phyloP scores from a whole-genome alignment of 2,797 vertebrate species.

The Brachymystax lenok region DNA sequence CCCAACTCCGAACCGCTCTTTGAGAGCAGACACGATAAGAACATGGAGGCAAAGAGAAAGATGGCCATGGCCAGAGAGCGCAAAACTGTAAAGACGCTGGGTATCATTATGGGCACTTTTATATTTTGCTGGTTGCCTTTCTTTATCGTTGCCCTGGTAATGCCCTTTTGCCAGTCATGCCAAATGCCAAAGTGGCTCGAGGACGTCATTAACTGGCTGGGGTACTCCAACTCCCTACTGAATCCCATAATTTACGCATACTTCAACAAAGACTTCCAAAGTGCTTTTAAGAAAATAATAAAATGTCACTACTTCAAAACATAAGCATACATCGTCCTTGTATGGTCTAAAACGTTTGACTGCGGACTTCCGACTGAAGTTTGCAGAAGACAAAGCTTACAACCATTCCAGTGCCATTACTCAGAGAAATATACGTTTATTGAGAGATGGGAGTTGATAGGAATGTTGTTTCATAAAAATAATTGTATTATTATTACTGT shows the following conservation, averaged over 20 bases:
- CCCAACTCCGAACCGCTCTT: constrained; percentile 70
- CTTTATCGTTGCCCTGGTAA: constrained; percentile 92
- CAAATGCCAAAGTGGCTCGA: constrained; percentile 87
- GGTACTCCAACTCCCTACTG: constrained; percentile 96
- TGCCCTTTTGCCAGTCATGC: constrained; percentile 91
- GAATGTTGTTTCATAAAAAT: constrained; percentile 8
- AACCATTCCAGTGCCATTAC: neutral
- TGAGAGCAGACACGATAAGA: constrained; percentile 86
- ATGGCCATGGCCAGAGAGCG: constrained; percentile 93
- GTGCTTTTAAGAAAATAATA: constrained; percentile 97
- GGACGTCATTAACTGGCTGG: constrained; percentile 94
- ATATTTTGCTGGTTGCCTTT: constrained; percentile 98
- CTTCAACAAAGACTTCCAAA: constrained; percentile 99
- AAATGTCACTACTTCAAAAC: constrained; percentile 92
- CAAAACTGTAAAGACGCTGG: constrained; percentile 96
- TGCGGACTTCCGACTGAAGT: neutral
- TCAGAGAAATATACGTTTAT: neutral
- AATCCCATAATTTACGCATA: constrained; percentile 98
- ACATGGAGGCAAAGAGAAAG: constrained; percentile 88
- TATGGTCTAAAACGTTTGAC: neutral
- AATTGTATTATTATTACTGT: constrained; percentile 39
- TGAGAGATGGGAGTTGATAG: neutral
- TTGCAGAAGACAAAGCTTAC: constrained; percentile 4
- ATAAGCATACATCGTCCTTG: constrained; percentile 57
- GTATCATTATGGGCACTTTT: constrained; percentile 98